phyloP scores from a whole-genome alignment of 2,797 vertebrate species.

The Enteromius trimaculatus region DNA sequence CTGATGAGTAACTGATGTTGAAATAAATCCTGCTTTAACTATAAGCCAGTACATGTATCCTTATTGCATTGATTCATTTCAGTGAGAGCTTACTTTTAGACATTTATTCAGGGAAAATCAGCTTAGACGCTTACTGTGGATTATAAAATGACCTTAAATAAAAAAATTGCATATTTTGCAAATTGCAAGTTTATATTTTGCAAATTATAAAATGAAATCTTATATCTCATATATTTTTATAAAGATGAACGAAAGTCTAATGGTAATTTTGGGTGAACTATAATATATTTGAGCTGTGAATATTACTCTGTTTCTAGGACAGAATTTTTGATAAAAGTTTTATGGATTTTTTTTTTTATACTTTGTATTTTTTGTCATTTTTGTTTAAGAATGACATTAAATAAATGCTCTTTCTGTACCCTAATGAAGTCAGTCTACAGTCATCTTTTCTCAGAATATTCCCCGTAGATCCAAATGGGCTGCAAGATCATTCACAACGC shows the following conservation, averaged over 20 bases:
- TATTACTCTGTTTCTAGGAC: neutral
- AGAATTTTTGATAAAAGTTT: neutral
- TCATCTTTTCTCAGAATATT: conserved; percentile 54
- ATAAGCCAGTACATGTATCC: neutral
- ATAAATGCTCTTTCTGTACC: neutral
- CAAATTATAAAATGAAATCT: too few relatives aligned
- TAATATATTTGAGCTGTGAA: neutral
- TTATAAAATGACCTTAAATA: neutral
- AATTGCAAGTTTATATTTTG: too few relatives aligned
- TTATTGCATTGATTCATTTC: neutral
- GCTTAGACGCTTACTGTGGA: neutral
- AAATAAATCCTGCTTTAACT: conserved; percentile 43
- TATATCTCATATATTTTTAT: neutral
- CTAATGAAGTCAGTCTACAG: conserved; percentile 33
- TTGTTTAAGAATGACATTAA: conserved; percentile 18
- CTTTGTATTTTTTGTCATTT: neutral
- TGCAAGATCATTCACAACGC: conserved; percentile 54
- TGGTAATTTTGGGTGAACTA: neutral
- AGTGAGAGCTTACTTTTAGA: neutral
- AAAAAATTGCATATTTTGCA: neutral
- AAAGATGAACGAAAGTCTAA: neutral
- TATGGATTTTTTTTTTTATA: neutral
- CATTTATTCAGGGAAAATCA: neutral
- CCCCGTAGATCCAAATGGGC: conserved; percentile 69
- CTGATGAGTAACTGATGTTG: conserved; percentile 32